Base-by-base conservation (phyloP, 2,888 invertebrate species). In the Gisinianus flammeolus region DNA sequence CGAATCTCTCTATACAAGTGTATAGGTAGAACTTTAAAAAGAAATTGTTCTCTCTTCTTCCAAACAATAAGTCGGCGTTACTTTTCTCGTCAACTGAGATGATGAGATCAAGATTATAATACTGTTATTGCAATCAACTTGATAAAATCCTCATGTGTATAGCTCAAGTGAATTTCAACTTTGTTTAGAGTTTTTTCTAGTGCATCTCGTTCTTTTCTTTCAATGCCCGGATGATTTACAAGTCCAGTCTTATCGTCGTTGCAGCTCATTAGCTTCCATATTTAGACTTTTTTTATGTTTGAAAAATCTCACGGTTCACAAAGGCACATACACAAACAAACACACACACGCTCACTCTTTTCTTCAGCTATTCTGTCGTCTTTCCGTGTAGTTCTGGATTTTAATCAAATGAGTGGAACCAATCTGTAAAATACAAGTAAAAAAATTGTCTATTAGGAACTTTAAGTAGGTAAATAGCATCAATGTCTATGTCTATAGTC, bases 351-450 rank as follows among this genome's bases (percentile, higher is more conserved):
- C 22, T 6, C 56, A 44, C 56, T 56, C 56, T 3, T 6, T 56
- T 19, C 56, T 56, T n/a, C 56, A 56, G 56, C 16, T 56, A 56
- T 44, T 16, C 16, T 16, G 52, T 8, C 8, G 16, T 44, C 16
- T 44, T 16, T 44, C 52, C 10, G 52, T 12, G 16, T 44, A 56
- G 56, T 56, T 22, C 56, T 56, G 56, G 56, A 19, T 56, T 56
- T 22, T 22, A 44, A 44, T 44, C 52, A 56, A 70, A 70, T 70
- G 54, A 28, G 52, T 28, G 35, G 70, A 54, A 70, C 52, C 24
- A 70, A 70, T 70, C 70, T 70, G 44, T 10, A 70, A 54, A 69
- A n/a, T 69, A 26, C 16, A 56, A 56, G 56, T 19, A 56, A 56
- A 56, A n/a, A n/a, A n/a, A n/a, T n/a, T n/a, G n/a, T n/a, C 22